Base-by-base conservation (phyloP, 64 coral and sea anemone genomes). In the Orbicella faveolata region DNA sequence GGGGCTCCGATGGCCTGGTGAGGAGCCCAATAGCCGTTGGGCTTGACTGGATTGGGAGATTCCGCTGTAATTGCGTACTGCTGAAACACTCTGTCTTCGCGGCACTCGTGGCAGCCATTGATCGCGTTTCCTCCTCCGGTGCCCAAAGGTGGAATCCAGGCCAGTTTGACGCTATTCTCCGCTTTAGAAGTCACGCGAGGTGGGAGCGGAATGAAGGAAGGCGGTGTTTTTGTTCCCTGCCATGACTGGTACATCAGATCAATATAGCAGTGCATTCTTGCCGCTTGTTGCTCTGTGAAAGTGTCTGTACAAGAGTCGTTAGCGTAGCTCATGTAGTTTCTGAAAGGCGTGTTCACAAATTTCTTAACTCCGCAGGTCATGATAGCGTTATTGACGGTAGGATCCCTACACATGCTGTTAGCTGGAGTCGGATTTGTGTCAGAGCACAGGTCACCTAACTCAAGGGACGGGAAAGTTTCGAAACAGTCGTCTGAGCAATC, bases 321-420 rank as follows among this genome's bases (percentile, higher is more conserved):
- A 9, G 90, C 79, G 63, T 99, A 99, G n/a, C 94, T 93, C 97
- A 99, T 99, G 75, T 89, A 99, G 85, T 99, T 99, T 7, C 64
- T 88, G 23, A 89, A 99, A 33, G 97, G 97, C 6, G 97, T 96
- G 63, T 91, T 21, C 17, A 26, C 62, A 70, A 93, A 96, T 3
- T 64, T 3, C 18, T 84, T 88, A 12, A 54, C n/a, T 16, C 97
- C 88, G 54, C 97, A 99, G 4, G 37, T 76, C 13, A 34, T 68
- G 39, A 77, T 75, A 6, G 33, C 14, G 7, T 77, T 87, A 2
- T 59, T 76, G 25, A 83, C 23, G 2, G 9, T 74, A 0, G 93
- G 94, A 84, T 98, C 90, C 1, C 90, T 20, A 34, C 97, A 99
- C 39, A 16, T 35, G 8, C 88, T 55, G 48, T 91, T 95, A 34